Percentiles rank a stretch among this genome's conserved stretches.
phyloP scores from a whole-genome alignment of 2,797 vertebrate species.

The Mycteria americana region DNA sequence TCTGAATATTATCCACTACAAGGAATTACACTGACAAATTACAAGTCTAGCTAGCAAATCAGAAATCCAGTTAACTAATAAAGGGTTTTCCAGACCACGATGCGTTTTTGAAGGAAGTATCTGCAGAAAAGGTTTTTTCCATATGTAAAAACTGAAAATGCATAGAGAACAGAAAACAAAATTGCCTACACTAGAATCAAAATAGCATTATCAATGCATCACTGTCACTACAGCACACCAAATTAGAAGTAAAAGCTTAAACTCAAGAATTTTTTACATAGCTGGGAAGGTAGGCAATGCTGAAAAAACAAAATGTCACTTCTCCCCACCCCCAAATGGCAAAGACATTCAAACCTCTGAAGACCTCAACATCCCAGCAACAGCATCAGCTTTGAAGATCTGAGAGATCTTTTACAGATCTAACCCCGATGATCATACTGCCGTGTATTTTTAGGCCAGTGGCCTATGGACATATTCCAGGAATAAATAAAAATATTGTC shows the following conservation, averaged over 20 bases:
- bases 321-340: neutral
- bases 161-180: neutral
- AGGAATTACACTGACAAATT: neutral
- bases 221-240: neutral
- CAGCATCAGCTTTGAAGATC: neutral
- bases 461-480: constrained; percentile 4
- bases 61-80: neutral
- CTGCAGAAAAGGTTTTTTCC: neutral
- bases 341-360: neutral
- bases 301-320: neutral
- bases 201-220: neutral
- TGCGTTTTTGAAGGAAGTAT: neutral
- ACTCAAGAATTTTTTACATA: neutral
- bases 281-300: neutral
- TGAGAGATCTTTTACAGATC: neutral
- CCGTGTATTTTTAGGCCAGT: constrained; percentile 22
- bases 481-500: constrained; percentile 26
- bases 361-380: neutral
- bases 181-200: neutral
- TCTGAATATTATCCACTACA: neutral
- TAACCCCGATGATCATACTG: neutral
- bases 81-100: neutral
- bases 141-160: neutral
- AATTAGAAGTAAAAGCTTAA: neutral
- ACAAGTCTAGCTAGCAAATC: neutral